Percentiles rank a stretch among this genome's conserved stretches.
Conservation (phyloP, 2,888 invertebrate genomes). For the Bugulina stolonifera region DNA sequence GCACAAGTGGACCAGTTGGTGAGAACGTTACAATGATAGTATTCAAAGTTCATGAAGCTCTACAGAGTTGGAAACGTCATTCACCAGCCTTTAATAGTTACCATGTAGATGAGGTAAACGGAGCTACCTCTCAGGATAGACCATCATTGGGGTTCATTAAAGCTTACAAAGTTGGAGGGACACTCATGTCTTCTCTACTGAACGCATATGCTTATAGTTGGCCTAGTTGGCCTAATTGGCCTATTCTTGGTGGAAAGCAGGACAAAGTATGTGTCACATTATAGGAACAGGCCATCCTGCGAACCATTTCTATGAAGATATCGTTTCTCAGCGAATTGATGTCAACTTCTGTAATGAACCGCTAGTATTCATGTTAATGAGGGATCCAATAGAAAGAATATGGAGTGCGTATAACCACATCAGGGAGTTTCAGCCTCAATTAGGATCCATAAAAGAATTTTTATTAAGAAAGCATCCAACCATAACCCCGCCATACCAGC, state of each 20-base stretch:
- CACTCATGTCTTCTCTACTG: background rate
- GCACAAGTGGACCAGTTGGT: no score
- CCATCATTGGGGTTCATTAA: conserved; percentile 8
- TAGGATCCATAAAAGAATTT: background rate
- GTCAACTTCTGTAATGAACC: conserved; percentile 7
- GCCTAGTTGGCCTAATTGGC: background rate
- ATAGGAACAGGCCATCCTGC: background rate
- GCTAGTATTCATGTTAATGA: background rate
- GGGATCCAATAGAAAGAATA: background rate
- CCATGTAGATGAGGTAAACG: no score
- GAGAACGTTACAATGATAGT: no score
- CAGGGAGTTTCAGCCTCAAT: background rate
- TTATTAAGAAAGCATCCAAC: background rate
- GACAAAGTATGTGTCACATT: background rate
- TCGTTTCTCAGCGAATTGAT: background rate
- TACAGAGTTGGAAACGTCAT: no score
- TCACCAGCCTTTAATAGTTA: no score
- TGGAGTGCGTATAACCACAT: conserved; percentile 17
- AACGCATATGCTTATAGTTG: background rate
- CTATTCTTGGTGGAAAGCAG: background rate
- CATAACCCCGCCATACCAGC: background rate
- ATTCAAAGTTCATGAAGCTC: no score
- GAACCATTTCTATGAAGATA: background rate
- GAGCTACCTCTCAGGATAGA: no score
- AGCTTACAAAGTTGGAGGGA: conserved; percentile 20